Evolutionary conservation across 2,888 invertebrate species (phyloP).

Genomic region (Amaurobius ferox): DNA sequence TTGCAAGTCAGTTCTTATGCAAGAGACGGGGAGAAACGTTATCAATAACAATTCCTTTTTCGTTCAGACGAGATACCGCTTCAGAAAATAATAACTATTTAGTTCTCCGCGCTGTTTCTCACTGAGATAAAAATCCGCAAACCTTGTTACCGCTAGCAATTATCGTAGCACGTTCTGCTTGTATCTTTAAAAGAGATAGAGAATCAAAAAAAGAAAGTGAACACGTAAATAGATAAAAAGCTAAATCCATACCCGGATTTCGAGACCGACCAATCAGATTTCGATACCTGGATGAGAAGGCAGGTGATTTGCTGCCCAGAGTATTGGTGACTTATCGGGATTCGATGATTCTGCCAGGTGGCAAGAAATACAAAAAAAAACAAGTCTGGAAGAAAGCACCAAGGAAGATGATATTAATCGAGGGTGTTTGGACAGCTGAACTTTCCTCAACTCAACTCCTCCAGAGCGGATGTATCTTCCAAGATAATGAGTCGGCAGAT

Average conservation of each 20-base stretch:
- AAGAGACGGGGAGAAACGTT: background rate
- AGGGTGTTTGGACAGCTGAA: conserved; percentile 65
- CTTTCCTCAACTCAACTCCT: background rate
- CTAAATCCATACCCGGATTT: conserved; percentile 10
- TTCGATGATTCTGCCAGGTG: conserved; percentile 37
- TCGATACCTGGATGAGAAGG: background rate
- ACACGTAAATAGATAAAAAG: background rate
- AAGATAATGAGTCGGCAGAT: conserved; percentile 68
- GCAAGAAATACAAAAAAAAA: background rate
- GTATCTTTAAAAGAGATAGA: background rate
- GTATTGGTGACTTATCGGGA: conserved; percentile 68
- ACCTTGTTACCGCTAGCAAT: background rate
- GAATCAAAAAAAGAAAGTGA: background rate
- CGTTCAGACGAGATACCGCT: background rate
- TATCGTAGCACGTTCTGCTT: background rate
- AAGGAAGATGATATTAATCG: conserved; percentile 4
- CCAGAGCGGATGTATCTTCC: conserved; percentile 51
- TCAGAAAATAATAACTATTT: conserved; percentile 4
- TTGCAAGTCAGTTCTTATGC: too few relatives aligned
- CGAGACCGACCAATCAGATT: background rate
- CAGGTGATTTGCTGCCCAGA: conserved; percentile 46
- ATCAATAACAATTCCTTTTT: background rate
- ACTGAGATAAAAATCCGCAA: conserved; percentile 5
- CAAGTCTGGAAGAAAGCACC: background rate
- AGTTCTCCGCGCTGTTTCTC: background rate